phyloP scores from a whole-genome alignment of 1,140 invertebrate species.

The Trichoplusia ni region DNA sequence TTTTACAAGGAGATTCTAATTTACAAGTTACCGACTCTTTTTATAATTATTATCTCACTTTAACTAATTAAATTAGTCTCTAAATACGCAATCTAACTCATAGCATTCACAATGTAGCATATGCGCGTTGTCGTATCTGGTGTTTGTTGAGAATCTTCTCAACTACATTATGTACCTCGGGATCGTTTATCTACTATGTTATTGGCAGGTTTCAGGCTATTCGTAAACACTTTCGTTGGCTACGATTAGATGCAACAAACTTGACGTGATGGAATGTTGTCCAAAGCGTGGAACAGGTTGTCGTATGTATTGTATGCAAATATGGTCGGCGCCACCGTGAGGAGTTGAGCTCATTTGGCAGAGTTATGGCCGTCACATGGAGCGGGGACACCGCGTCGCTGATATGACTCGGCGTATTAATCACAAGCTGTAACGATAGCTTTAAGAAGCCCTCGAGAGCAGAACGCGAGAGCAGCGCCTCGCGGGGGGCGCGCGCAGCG shows the following conservation, averaged over 20 bases:
- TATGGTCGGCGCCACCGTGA: conserved; percentile 49
- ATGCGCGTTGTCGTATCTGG: no score
- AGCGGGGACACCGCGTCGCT: conserved; percentile 59
- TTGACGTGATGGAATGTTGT: conserved; percentile 36
- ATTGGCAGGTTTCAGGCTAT: neutral
- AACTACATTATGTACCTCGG: no score
- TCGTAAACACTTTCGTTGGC: neutral
- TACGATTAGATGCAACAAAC: neutral
- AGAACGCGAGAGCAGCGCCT: conserved; percentile 35
- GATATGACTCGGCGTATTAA: conserved; percentile 66
- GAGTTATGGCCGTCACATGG: conserved; percentile 58
- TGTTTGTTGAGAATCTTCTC: no score
- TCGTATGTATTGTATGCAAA: conserved; percentile 71
- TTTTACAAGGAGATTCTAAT: conserved; percentile 41
- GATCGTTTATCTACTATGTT: no score
- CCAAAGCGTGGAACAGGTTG: conserved; percentile 21
- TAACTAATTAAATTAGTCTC: no score
- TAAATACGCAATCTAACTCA: no score
- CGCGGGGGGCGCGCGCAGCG: conserved; percentile 58
- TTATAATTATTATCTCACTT: conserved; percentile 44
- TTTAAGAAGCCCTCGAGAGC: conserved; percentile 41
- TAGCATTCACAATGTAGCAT: no score
- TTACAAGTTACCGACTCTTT: conserved; percentile 41
- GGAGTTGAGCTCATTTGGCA: conserved; percentile 64
- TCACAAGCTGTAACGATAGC: conserved; percentile 69